phyloP scores from a whole-genome alignment of 2,888 invertebrate genomes.

The Druceiella hillmani region DNA sequence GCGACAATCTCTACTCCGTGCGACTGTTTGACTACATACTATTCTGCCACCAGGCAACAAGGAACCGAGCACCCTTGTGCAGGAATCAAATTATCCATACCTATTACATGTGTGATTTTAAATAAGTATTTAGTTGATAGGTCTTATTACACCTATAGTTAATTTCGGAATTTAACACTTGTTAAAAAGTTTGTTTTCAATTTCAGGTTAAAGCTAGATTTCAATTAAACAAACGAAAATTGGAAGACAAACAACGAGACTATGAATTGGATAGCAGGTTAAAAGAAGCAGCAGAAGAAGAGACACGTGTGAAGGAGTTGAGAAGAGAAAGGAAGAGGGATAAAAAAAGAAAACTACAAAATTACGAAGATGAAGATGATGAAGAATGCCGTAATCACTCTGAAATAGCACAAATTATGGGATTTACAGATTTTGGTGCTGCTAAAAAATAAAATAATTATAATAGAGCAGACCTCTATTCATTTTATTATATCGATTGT shows the following conservation, averaged over 20 bases:
- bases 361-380: constrained; percentile 48
- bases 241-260: constrained; percentile 93
- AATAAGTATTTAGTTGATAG: too few relatives aligned
- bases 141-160: too few relatives aligned
- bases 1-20: too few relatives aligned
- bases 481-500: too few relatives aligned
- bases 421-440: constrained; percentile 88
- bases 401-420: constrained; percentile 90
- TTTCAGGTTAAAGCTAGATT: constrained; percentile 79
- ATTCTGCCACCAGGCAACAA: too few relatives aligned
- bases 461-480: too few relatives aligned
- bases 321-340: constrained; percentile 84
- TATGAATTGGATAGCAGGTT: constrained; percentile 89
- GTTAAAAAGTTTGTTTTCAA: constrained; percentile 8
- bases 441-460: constrained; percentile 78
- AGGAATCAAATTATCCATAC: too few relatives aligned
- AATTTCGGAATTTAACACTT: too few relatives aligned
- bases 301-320: constrained; percentile 88
- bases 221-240: constrained; percentile 86
- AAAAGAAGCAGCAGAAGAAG: constrained; percentile 92
- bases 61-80: too few relatives aligned
- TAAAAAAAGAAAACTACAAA: constrained; percentile 78
- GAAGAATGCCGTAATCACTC: constrained; percentile 51
- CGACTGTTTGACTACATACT: too few relatives aligned
- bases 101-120: too few relatives aligned